phyloP scores from a whole-genome alignment of 2,888 invertebrate species.

The Eucera pruinosa region DNA sequence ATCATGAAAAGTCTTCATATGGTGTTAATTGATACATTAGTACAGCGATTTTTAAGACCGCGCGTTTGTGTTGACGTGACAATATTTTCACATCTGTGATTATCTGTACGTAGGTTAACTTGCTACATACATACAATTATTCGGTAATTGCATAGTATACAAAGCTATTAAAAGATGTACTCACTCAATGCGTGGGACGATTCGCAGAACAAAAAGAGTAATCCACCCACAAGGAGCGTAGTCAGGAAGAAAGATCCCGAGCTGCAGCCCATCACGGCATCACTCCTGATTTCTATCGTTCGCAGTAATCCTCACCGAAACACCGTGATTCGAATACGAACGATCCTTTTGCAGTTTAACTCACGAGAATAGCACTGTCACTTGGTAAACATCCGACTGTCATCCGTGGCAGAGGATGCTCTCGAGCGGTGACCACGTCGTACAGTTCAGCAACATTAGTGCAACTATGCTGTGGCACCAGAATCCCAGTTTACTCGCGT shows the following conservation, averaged over 20 bases:
- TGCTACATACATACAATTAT: no score
- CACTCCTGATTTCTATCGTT: conserved; percentile 70
- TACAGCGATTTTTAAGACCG: no score
- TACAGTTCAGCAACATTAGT: conserved; percentile 56
- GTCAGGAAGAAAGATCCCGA: conserved; percentile 77
- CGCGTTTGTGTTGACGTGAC: no score
- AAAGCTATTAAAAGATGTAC: no score
- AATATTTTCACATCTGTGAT: no score
- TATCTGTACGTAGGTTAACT: no score
- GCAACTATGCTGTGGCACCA: conserved; percentile 42
- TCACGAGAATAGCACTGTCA: conserved; percentile 61
- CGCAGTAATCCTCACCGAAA: conserved; percentile 65
- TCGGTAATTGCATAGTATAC: no score
- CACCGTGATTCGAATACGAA: conserved; percentile 48
- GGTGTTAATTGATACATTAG: no score
- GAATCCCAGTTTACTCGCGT: conserved; percentile 47
- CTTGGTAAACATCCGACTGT: conserved; percentile 60
- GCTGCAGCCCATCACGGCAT: conserved; percentile 81
- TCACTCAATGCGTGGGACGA: conserved; percentile 77
- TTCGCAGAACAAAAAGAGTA: conserved; percentile 73
- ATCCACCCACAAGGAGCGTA: conserved; percentile 77
- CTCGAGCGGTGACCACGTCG: conserved; percentile 51
- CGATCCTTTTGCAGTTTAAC: conserved; percentile 55
- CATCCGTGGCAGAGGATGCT: conserved; percentile 62
- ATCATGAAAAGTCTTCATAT: no score